Base-by-base conservation (phyloP, 2,888 invertebrate genomes). In the Cantharis flavilabris region DNA sequence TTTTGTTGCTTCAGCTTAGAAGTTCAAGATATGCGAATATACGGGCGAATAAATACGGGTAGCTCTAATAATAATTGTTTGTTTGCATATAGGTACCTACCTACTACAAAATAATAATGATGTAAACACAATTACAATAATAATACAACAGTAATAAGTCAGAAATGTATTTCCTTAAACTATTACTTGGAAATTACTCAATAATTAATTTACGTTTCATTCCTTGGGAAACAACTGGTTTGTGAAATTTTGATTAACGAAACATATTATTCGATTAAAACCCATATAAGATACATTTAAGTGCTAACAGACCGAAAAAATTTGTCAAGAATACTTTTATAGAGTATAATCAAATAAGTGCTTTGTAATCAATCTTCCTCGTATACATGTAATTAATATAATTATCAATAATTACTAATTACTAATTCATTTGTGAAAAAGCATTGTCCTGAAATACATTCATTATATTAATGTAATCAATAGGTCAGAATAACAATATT, bases 31-130 rank as follows among this genome's bases (percentile, higher is more conserved):
- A 67, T 26, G 26, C 65, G 65, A 67, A 67, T 26, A 67, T 67
- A 67, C 77, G 77, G 72, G 77, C 33, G 62, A 65, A 75, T 73
- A 78, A 78, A 78, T 78, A 78, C 75, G 78, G 78, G 78, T 78
- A 71, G 72, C 70, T 78, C 75, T 70, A 71, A 78, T 75, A 49
- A 49, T 49, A 72, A 75, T 75, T 71, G 72, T 75, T 72, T 78
- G 75, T 75, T 72, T 67, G 65, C 26, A 67, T 23, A 67, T 67
- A 23, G 18, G n/a, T 20, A 65, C 11, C 7, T 49, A 49, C 49
- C 49, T n/a, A 49, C 65, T 67, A 67, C 65, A 67, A 20, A 67
- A 67, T 67, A n/a, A 67, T 26, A n/a, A 67, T 67, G 65, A 20
- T 67, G 65, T 67, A 67, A 67, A 67, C 65, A 67, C 65, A 18